Percentiles rank a stretch among this genome's conserved stretches.
phyloP scores from a whole-genome alignment of 2,797 vertebrate species.

The Etheostoma nigrum region DNA sequence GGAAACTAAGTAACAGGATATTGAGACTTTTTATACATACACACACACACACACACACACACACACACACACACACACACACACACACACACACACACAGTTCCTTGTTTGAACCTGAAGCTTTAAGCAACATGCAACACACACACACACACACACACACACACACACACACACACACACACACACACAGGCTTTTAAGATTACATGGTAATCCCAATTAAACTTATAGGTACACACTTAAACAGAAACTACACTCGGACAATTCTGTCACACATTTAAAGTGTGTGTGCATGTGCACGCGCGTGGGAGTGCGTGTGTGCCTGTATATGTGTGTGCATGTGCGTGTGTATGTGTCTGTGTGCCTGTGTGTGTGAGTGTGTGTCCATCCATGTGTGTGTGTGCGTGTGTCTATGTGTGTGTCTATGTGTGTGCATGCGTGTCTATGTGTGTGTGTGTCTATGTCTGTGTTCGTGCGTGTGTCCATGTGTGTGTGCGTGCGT shows the following conservation, averaged over 20 bases:
- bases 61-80: too few species aligned
- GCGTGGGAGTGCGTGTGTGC: not conserved
- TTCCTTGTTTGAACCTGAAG: constrained; percentile 26
- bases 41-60: too few species aligned
- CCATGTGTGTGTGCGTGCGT: too few species aligned
- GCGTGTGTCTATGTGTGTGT: not conserved
- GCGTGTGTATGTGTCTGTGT: constrained; percentile 7
- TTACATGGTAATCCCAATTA: constrained; percentile 58
- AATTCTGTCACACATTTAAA: not conserved
- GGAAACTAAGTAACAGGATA: too few species aligned
- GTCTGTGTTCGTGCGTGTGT: too few species aligned
- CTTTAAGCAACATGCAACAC: constrained; percentile 11
- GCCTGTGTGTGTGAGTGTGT: not conserved
- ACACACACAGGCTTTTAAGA: constrained; percentile 55
- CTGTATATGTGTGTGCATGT: constrained; percentile 3
- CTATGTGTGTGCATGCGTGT: not conserved
- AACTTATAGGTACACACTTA: constrained; percentile 31
- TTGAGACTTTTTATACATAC: too few species aligned
- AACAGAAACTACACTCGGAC: not conserved
- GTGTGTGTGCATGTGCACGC: too few species aligned
- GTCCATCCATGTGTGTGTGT: not conserved
- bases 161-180: constrained; percentile 27
- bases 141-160: constrained; percentile 27
- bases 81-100: not conserved
- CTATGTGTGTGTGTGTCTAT: not conserved